Conservation (phyloP, 2,113 vertebrate genomes). For the Sceloporus undulatus region DNA sequence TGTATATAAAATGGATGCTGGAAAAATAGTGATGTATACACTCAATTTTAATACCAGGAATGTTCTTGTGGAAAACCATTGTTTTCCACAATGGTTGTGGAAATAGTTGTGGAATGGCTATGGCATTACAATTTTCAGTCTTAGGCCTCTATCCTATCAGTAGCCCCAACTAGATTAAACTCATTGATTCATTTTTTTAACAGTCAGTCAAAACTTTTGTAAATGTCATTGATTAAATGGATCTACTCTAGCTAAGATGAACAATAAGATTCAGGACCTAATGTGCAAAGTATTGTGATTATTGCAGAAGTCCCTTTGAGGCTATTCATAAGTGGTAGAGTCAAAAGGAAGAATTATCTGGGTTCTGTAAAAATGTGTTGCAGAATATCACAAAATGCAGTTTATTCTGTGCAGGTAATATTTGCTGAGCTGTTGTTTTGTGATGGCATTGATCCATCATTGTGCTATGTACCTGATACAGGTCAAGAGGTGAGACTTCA, state of each 20-base stretch:
- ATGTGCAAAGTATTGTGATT: background rate
- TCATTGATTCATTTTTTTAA: too few relatives aligned
- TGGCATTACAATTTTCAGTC: too few relatives aligned
- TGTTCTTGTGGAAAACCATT: background rate
- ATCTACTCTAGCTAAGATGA: too few relatives aligned
- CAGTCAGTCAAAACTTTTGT: too few relatives aligned
- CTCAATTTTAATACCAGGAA: background rate
- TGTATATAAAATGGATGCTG: slow-evolving; percentile 15
- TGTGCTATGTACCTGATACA: background rate
- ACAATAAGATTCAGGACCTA: too few relatives aligned
- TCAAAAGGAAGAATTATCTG: background rate
- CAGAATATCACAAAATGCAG: background rate
- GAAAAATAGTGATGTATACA: fast-evolving
- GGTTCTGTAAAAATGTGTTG: background rate
- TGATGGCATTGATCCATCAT: background rate
- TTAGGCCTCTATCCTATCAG: too few relatives aligned
- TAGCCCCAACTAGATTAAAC: too few relatives aligned
- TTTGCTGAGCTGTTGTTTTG: background rate
- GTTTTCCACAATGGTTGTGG: too few relatives aligned
- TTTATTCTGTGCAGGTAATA: fast-evolving
- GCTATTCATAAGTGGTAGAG: background rate
- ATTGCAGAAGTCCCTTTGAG: background rate
- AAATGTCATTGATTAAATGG: too few relatives aligned
- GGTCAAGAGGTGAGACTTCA: too few relatives aligned
- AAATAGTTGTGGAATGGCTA: too few relatives aligned